A percentile compares a stretch with the other conserved stretches of the same genome.
Conservation (phyloP, 1,140 invertebrate species). For the Dendrolimus kikuchii region DNA sequence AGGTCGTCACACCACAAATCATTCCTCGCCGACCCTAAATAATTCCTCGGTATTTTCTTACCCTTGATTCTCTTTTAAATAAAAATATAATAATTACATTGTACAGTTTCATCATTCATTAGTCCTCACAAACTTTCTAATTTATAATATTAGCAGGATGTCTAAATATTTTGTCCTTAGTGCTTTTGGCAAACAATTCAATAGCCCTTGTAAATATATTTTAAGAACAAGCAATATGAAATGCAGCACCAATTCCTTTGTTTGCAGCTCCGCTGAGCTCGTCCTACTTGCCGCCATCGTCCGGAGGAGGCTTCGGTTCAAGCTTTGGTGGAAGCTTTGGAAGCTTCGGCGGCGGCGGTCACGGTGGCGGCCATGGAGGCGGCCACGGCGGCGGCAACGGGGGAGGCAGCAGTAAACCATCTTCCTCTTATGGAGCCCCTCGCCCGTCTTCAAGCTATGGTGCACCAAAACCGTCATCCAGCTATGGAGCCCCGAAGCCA, state of each 20-base stretch:
- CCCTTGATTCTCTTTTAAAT: too few species aligned
- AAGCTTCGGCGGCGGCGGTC: constrained; percentile 4
- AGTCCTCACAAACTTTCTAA: too few species aligned
- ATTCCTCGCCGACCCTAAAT: too few species aligned
- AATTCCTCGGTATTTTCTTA: too few species aligned
- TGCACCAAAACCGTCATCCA: constrained; percentile 37
- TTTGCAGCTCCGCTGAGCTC: constrained; percentile 56
- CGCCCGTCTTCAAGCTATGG: constrained; percentile 25
- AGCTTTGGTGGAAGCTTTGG: constrained; percentile 3
- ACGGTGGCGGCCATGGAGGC: constrained; percentile 14
- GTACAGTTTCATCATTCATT: too few species aligned
- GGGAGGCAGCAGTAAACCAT: constrained; percentile 32
- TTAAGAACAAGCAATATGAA: neutral
- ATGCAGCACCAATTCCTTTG: constrained; percentile 12
- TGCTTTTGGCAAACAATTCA: too few species aligned
- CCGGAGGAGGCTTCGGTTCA: constrained; percentile 28
- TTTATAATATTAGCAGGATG: too few species aligned
- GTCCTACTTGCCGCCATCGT: constrained; percentile 62
- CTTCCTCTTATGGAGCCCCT: constrained; percentile 61
- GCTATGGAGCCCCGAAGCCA: constrained; percentile 37
- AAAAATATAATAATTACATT: too few species aligned
- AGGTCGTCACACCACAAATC: too few species aligned
- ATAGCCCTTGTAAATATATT: too few species aligned
- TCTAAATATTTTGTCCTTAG: too few species aligned
- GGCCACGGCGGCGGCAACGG: constrained; percentile 13